Evolutionary conservation across 1,140 invertebrate species (phyloP), one percentile per base, ranked within the genome.

Genomic region (Hylyphantes graminicola): DNA sequence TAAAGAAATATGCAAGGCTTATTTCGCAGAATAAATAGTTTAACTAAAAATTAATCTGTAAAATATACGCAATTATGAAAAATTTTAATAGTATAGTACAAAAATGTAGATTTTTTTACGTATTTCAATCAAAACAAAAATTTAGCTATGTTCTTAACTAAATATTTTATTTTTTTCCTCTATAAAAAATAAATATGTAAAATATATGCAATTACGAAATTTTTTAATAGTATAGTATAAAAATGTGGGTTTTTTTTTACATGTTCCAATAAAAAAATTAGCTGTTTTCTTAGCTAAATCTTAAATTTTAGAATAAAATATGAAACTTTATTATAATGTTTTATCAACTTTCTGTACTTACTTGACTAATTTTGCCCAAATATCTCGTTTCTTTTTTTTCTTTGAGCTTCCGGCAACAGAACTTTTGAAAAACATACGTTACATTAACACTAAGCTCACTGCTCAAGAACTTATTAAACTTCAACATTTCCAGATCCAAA

Each of bases 401-500:
- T 35, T 35, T 35, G 35, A 35, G 35, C 1, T 35, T 35, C 35
- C 35, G 35, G 1, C 35, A 35, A 35, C 35, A 35, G 35, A 35
- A 35, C 35, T 35, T 35, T 35, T 35, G 12, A 61, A 61, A 61
- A 61, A 61, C 17, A n/a, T n/a, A 61, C 57, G 1, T 1, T 3
- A 61, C 17, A 15, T 61, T 17, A 61, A 1, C 17, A 61, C 57
- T 2, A 2, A 61, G 12, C 6, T 61, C 12, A 61, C 6, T 61
- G 17, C 17, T 2, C 57, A 15, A 35, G 17, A 61, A 15, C 57
- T 15, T 15, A 35, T 35, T 35, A 35, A 35, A 35, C 35, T 35
- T 35, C 35, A 35, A 35, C 35, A 5, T 35, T 35, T 35, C 2
- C 12, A 81, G 79, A 53, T 63, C 79, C 15, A 81, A 81, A 59